Percentiles rank a stretch among this genome's conserved stretches.
Evolutionary conservation across 2,797 vertebrate species (phyloP).

Genomic region (Lophotriccus pileatus): DNA sequence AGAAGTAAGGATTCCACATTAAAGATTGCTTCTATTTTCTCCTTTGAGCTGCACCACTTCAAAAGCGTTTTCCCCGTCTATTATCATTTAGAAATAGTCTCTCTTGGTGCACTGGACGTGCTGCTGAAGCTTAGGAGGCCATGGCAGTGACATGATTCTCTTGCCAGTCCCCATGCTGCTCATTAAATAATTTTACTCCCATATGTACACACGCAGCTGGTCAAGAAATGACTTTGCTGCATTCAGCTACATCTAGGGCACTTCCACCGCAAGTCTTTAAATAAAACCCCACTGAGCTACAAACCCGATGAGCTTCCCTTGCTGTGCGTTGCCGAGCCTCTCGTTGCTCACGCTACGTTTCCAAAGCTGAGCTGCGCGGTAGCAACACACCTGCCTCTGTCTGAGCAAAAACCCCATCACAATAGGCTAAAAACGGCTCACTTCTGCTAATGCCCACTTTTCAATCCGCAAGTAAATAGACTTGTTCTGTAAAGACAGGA

Average conservation of each 20-base stretch:
- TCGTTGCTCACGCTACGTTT: rapidly evolving
- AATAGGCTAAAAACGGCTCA: neutral
- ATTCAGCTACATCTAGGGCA: neutral
- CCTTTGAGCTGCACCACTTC: neutral
- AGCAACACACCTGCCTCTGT: neutral
- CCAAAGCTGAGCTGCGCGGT: neutral
- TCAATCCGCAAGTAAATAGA: rapidly evolving
- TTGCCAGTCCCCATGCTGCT: neutral
- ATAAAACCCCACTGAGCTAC: neutral
- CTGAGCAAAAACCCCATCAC: rapidly evolving
- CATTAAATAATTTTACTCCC: neutral
- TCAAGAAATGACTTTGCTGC: neutral
- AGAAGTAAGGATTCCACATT: neutral
- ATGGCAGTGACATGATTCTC: rapidly evolving
- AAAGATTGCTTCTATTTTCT: neutral
- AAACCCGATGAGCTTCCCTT: neutral
- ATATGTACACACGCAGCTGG: neutral
- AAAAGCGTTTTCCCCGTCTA: neutral
- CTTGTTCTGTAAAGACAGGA: neutral
- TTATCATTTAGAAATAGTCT: neutral
- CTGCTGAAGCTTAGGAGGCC: neutral
- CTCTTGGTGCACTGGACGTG: neutral
- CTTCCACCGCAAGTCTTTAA: neutral
- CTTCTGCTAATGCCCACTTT: neutral
- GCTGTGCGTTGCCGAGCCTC: neutral